Conservation (phyloP, 2,797 vertebrate genomes). For the Lepilemur septentrionalis region DNA sequence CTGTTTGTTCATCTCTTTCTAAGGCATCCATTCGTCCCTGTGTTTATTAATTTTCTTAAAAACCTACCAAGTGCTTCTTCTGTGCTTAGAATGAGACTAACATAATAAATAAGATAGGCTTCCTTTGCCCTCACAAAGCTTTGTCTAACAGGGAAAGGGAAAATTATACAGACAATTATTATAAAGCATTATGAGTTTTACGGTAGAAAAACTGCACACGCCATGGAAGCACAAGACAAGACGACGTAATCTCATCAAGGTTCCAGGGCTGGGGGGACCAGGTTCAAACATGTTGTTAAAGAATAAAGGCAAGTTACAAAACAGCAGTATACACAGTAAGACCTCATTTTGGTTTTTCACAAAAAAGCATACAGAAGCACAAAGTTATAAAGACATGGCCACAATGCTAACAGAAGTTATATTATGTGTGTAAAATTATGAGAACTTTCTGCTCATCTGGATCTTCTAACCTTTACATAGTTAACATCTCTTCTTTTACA, state of each 20-base stretch:
- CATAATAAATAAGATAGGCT: background rate
- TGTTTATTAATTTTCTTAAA: background rate
- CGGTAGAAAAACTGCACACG: background rate
- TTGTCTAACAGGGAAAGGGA: background rate
- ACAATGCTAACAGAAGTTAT: background rate
- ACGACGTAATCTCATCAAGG: background rate
- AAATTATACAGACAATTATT: background rate
- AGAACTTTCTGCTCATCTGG: background rate
- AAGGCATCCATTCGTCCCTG: background rate
- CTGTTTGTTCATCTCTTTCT: background rate
- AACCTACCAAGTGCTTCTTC: background rate
- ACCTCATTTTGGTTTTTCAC: background rate
- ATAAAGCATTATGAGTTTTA: background rate
- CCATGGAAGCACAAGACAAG: background rate
- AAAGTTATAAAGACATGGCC: background rate
- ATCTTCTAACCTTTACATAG: background rate
- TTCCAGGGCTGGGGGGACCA: background rate
- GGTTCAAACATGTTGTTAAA: background rate
- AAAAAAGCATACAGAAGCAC: background rate
- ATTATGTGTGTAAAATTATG: background rate
- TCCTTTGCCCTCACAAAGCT: background rate
- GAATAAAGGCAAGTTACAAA: background rate
- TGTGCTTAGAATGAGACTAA: background rate
- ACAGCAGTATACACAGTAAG: background rate
- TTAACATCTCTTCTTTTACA: background rate